Base-by-base conservation (phyloP, 2,113 vertebrate genomes). In the Mastomys natalensis region DNA sequence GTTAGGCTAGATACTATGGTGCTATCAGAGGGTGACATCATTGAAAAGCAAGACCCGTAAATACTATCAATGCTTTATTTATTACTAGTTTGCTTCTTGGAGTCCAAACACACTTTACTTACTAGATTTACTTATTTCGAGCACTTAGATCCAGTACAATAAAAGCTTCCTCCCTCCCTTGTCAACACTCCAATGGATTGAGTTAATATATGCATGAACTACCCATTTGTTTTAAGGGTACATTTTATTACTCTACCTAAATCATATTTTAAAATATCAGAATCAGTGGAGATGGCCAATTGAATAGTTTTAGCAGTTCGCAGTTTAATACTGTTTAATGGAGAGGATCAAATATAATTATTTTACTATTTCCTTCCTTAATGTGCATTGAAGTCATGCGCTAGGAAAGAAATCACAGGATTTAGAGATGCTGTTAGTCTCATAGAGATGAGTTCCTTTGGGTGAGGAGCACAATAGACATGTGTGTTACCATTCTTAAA, bases 341-440 rank as follows among this genome's bases (percentile, higher is more conserved):
- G 72, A 78, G 70, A 53, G 51, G 81, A 22, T 88, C 80, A 94
- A 90, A 77, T 97, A 45, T 92, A 96, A 81, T 95, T 93, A 72
- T 92, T 90, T 45, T 80, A 22, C 73, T 43, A 58, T 62, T 77
- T 53, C 74, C 1, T 91, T 85, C 29, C 43, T 68, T 93, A 53
- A 15, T 64, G 4, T 88, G 19, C 45, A 3, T 21, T 64, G 15
- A 87, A 96, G 55, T 5, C 8, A 60, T 81, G 37, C 37, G 34
- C 1, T 66, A n/a, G 45, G 62, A 93, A 90, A 26, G 45, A n/a
- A 9, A 82, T 64, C 77, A 13, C 0, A 76, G n/a, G 81, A 77
- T 78, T 3, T 26, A 58, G 26, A 48, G 40, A 7, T 58, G 5
- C 3, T 74, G 9, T 45, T 94, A 34, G 3, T 81, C 4, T 90